Evolutionary conservation across 1,140 invertebrate species (phyloP), one percentile per base, ranked within the genome.

Genomic region (Dendroctonus ponderosae): DNA sequence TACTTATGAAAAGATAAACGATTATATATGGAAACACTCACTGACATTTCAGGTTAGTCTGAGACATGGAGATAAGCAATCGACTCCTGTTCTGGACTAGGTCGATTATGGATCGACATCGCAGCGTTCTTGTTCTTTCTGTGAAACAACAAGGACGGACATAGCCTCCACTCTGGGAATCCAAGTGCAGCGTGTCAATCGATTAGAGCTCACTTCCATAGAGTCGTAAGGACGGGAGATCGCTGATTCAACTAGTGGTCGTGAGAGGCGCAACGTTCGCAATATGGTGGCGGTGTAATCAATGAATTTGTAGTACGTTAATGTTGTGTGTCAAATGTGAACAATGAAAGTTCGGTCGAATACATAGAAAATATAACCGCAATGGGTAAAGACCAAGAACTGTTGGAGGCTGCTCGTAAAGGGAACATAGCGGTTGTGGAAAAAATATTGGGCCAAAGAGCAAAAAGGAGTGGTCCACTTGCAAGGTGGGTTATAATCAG

Each of bases 361-460:
- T 78, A 77, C 71, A 75, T 75, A 75, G 77, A 76, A 68, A 57
- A 60, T 48, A 44, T 9, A 46, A 43, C 70, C 67, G 75, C 70
- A 77, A 94, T 98, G 93, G 94, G 94, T 77, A 96, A 95, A 83
- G 94, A 97, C 80, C 92, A 96, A 80, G 94, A 97, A 82, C 86
- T 98, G 80, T 85, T 98, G 79, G 94, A 97, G 78, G 96, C 94
- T 74, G 93, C 94, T 70, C 87, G 94, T 75, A 93, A 89, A 82
- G 96, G 94, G 77, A 94, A 96, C 82, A 85, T 90, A 73, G 82
- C 85, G 66, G 86, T 90, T 71, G 92, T 97, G 53, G 94, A 96
- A 80, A 96, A 96, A 83, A 91, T 97, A 76, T 83, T 97, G 70
- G 87, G 85, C 74, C 90, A 92, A 79, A 88, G 91, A 85, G 89